A percentile compares a stretch with the other conserved stretches of the same genome.
These are phyloP conservation scores for Somateria mollissima DNA, from an alignment of 2,797 vertebrate species.

Conservation along the genomic window DNA sequence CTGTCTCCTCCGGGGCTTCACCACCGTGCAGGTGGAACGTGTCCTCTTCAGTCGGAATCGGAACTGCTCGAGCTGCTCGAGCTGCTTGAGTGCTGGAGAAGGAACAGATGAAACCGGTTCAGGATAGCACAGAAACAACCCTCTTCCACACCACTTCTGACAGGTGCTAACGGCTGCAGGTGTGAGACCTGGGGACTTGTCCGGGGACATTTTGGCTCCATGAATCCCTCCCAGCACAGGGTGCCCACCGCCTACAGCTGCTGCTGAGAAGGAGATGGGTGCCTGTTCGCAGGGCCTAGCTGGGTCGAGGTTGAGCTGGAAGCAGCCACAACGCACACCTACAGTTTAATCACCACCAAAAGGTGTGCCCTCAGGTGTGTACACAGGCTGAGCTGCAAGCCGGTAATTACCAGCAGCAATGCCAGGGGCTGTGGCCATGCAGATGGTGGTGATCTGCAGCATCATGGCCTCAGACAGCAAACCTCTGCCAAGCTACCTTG, in stretches of 20 bases:
- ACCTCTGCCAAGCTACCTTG: rapidly evolving
- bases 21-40: rapidly evolving
- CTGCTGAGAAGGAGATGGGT: background rate
- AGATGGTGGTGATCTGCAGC: background rate
- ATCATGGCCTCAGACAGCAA: background rate
- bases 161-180: background rate
- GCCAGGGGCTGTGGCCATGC: background rate
- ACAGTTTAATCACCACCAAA: background rate
- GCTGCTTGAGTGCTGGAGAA: background rate
- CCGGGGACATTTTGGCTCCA: no score
- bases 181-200: no score
- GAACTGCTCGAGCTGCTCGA: conserved; percentile 33
- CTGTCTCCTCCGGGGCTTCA: background rate
- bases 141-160: background rate
- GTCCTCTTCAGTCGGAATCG: conserved; percentile 34
- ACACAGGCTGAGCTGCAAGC: background rate
- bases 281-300: rapidly evolving
- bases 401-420: background rate
- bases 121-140: background rate
- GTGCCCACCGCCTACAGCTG: background rate
- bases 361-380: background rate
- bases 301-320: background rate
- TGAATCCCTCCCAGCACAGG: background rate
- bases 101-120: background rate
- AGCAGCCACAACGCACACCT: background rate